Conservation (phyloP, 2,888 invertebrate species). For the Microdon myrmicae region DNA sequence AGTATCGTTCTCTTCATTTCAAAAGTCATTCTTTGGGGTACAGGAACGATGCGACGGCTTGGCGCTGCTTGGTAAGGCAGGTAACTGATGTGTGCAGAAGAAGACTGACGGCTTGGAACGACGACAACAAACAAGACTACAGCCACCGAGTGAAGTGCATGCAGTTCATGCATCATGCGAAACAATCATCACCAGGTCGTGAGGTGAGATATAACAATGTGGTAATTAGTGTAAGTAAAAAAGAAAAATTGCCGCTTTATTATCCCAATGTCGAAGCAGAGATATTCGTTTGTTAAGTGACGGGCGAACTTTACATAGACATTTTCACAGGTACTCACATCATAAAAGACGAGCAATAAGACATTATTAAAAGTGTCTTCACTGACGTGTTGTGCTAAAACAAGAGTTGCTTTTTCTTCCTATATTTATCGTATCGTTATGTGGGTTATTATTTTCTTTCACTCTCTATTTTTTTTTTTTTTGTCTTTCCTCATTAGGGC, state of each 20-base stretch:
- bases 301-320: conserved; percentile 23
- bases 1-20: too few relatives aligned
- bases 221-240: conserved; percentile 51
- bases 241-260: conserved; percentile 36
- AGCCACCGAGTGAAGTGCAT: conserved; percentile 24
- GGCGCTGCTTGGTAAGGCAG: conserved; percentile 30
- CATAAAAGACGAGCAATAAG: too few relatives aligned
- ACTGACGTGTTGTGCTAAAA: too few relatives aligned
- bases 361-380: too few relatives aligned
- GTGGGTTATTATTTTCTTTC: too few relatives aligned
- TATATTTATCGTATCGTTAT: too few relatives aligned
- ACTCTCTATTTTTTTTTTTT: too few relatives aligned
- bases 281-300: conserved; percentile 7
- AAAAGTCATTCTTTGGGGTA: too few relatives aligned
- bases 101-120: conserved; percentile 7
- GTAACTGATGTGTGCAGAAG: conserved; percentile 36
- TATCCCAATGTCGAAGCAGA: conserved; percentile 32
- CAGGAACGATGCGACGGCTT: conserved; percentile 41
- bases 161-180: conserved; percentile 51
- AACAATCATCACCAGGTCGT: conserved; percentile 52
- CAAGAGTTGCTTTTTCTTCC: too few relatives aligned
- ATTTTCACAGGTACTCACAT: too few relatives aligned
- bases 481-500: too few relatives aligned
- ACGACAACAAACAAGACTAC: neutral
- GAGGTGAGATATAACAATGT: conserved; percentile 52